phyloP scores from a whole-genome alignment of 2,113 vertebrate genomes.

The Actenoides lindsayi region DNA sequence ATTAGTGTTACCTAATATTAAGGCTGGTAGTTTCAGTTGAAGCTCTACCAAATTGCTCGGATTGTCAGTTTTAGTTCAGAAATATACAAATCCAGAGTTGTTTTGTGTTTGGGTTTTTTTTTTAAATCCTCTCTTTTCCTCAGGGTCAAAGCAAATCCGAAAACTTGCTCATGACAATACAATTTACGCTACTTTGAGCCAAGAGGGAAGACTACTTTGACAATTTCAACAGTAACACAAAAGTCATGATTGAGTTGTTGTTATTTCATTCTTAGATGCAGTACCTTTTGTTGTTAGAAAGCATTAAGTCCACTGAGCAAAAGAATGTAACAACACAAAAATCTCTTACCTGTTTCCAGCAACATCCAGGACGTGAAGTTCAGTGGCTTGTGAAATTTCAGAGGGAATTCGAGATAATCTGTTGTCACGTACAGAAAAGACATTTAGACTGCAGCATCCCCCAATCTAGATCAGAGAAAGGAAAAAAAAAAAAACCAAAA shows the following conservation, averaged over 20 bases:
- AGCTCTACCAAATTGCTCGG: background rate
- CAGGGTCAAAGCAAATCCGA: background rate
- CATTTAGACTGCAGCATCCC: conserved; percentile 92
- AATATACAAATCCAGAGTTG: background rate
- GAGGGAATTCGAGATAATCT: conserved; percentile 87
- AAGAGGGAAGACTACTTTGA: background rate
- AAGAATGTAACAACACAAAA: background rate
- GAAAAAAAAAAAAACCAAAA: fast-evolving
- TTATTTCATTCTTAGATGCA: background rate
- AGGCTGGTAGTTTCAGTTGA: background rate
- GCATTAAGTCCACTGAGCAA: background rate
- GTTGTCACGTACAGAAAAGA: conserved; percentile 95
- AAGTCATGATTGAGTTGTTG: background rate
- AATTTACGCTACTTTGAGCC: background rate
- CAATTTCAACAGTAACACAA: background rate
- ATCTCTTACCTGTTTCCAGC: conserved; percentile 91
- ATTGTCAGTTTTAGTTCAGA: background rate
- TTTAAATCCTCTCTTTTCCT: background rate
- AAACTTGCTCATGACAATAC: background rate
- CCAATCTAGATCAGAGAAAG: conserved; percentile 82
- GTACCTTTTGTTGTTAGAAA: background rate
- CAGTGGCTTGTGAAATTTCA: conserved; percentile 91
- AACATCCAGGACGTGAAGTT: conserved; percentile 95
- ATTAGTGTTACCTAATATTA: background rate
- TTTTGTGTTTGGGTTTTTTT: background rate